Evolutionary conservation across 2,113 vertebrate species (phyloP).

Genomic region (Pandion haliaetus): DNA sequence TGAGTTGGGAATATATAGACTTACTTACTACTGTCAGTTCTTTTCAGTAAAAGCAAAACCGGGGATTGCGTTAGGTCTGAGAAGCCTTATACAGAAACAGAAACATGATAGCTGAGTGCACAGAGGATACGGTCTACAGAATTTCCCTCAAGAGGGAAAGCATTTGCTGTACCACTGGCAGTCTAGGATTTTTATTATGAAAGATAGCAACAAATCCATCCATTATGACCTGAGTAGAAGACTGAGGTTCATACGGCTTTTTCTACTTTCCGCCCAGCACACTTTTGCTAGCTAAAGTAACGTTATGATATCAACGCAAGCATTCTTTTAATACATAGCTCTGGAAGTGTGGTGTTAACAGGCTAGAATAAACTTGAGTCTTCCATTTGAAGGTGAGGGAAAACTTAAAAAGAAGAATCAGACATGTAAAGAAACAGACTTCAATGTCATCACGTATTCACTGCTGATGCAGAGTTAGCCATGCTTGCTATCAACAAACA

Average conservation of each 20-base stretch:
- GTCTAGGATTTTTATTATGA: not conserved
- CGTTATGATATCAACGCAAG: not conserved
- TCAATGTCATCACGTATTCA: not conserved
- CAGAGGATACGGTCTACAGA: not conserved
- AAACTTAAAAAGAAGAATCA: not conserved
- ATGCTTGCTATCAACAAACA: not conserved
- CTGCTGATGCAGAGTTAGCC: not conserved
- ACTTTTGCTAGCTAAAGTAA: not conserved
- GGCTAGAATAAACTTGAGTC: not conserved
- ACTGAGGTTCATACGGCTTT: not conserved
- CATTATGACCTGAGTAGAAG: not conserved
- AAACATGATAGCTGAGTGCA: not conserved
- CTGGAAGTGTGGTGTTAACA: not conserved
- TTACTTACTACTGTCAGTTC: not conserved
- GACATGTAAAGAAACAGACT: not conserved
- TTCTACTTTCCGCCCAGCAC: not conserved
- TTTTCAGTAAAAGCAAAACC: not conserved
- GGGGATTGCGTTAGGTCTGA: fast-evolving
- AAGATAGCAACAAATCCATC: not conserved
- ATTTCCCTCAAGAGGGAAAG: not conserved
- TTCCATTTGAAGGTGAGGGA: not conserved
- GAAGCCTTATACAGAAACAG: not conserved
- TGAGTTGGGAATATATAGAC: not conserved
- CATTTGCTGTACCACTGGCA: not conserved
- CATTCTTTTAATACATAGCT: not conserved